Percentiles rank a stretch among this genome's conserved stretches.
phyloP scores from a whole-genome alignment of 1,140 invertebrate species.

The Danaus melanippus region DNA sequence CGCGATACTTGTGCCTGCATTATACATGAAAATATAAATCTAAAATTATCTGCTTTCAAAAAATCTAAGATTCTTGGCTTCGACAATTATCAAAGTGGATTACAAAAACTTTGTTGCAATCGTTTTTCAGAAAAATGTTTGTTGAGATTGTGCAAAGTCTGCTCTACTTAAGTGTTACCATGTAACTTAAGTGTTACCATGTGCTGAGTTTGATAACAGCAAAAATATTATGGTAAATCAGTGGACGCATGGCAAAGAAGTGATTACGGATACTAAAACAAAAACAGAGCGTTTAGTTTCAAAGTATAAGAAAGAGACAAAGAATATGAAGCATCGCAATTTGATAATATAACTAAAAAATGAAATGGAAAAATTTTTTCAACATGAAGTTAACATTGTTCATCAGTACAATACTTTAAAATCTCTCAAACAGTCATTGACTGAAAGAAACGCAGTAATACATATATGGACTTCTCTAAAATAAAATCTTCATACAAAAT shows the following conservation, averaged over 20 bases:
- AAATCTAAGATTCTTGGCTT: constrained; percentile 2
- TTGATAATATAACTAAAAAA: not conserved
- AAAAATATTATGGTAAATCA: not conserved
- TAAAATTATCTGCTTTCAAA: constrained; percentile 1
- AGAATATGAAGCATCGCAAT: not conserved
- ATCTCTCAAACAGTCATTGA: not conserved
- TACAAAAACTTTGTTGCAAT: constrained; percentile 5
- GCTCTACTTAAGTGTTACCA: too few species aligned
- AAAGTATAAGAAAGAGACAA: not conserved
- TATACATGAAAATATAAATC: constrained; percentile 2
- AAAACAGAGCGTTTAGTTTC: not conserved
- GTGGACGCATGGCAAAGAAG: not conserved
- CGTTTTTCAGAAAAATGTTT: constrained; percentile 5
- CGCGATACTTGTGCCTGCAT: constrained; percentile 1
- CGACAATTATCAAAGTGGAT: not conserved
- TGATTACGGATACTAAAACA: constrained; percentile 2
- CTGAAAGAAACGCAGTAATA: constrained; percentile 2
- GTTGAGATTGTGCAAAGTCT: not conserved
- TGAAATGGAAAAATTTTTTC: not conserved
- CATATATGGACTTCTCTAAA: constrained; percentile 1
- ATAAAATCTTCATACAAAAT: too few species aligned
- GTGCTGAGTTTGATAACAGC: constrained; percentile 1
- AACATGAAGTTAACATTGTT: constrained; percentile 3
- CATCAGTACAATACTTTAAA: not conserved
- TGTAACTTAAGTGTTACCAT: not conserved